phyloP scores from a whole-genome alignment of 2,797 vertebrate species.

The Allobates femoralis region DNA sequence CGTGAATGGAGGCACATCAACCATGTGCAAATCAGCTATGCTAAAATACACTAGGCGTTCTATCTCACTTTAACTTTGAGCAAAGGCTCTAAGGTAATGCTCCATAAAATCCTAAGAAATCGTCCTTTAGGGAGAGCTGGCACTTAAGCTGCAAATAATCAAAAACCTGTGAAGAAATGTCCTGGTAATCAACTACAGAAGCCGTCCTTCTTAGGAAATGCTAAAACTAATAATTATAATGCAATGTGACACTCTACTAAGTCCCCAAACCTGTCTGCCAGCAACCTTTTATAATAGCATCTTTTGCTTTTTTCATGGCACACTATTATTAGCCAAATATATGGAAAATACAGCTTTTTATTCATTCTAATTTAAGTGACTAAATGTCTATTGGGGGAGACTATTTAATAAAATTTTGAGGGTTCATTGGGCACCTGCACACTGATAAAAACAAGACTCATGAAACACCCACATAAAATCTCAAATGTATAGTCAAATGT shows the following conservation, averaged over 20 bases:
- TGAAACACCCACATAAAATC: no score
- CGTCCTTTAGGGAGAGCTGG: conserved; percentile 26
- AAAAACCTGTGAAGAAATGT: conserved; percentile 8
- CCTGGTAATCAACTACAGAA: conserved; percentile 18
- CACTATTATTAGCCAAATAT: not conserved
- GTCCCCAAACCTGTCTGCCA: conserved; percentile 36
- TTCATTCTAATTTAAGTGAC: not conserved
- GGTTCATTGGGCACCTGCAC: no score
- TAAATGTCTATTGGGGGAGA: no score
- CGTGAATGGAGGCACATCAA: conserved; percentile 23
- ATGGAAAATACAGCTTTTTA: not conserved
- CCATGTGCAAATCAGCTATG: conserved; percentile 57
- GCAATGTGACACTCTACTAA: conserved; percentile 23
- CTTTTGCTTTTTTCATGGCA: not conserved
- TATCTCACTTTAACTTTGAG: conserved; percentile 37
- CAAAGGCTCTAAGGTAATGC: conserved; percentile 33
- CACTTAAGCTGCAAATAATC: conserved; percentile 27
- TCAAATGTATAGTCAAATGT: no score
- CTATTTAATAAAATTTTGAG: no score
- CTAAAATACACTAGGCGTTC: conserved; percentile 41
- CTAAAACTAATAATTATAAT: conserved; percentile 41
- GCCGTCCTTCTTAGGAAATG: not conserved
- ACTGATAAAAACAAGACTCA: no score
- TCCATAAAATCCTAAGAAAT: conserved; percentile 27
- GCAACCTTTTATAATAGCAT: conserved; percentile 15